phyloP scores from a whole-genome alignment of 2,797 vertebrate species.

The Tarsius wallacei region DNA sequence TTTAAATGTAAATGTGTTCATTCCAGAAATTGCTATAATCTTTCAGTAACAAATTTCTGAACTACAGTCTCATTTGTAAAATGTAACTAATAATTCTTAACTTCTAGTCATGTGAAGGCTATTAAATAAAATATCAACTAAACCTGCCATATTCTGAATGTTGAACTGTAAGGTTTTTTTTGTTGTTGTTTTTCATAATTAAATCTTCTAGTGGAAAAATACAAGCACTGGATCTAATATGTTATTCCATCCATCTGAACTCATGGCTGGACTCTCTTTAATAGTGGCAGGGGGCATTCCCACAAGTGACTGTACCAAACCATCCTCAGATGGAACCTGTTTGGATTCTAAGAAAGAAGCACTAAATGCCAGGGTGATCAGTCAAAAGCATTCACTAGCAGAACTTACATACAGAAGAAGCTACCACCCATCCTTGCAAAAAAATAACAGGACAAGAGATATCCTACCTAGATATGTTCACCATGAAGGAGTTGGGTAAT shows the following conservation, averaged over 20 bases:
- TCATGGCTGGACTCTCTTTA: background rate
- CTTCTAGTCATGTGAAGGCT: background rate
- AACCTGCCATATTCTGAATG: background rate
- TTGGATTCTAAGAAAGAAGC: no score
- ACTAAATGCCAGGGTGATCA: no score
- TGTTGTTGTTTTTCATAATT: background rate
- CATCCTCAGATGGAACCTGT: no score
- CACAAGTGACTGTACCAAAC: no score
- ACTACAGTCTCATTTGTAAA: background rate
- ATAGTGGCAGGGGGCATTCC: background rate
- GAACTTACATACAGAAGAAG: background rate
- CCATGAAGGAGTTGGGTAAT: background rate
- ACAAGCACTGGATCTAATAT: background rate
- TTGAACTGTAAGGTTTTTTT: rapidly evolving
- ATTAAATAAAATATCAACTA: background rate
- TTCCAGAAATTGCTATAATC: background rate
- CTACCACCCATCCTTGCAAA: no score
- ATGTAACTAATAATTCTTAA: background rate
- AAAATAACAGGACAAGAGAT: background rate
- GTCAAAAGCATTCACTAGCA: background rate
- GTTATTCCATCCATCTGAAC: background rate
- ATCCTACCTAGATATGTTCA: no score
- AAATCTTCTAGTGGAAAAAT: background rate
- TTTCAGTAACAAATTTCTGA: background rate
- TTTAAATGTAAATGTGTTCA: background rate